Base-by-base conservation (phyloP, 1,140 invertebrate species). In the Diorhabda sublineata region DNA sequence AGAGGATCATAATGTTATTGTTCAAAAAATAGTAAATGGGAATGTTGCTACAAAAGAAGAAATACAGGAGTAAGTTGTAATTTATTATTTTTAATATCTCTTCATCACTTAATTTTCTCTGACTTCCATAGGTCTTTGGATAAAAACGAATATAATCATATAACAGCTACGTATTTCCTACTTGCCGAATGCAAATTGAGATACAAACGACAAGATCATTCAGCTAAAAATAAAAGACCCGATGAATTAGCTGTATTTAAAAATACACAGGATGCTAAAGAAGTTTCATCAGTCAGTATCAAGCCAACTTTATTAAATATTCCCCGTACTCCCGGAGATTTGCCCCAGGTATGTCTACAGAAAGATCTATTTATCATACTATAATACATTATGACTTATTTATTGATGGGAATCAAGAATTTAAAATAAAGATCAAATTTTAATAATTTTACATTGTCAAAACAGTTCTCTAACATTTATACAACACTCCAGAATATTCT, bases 91-190 rank as follows among this genome's bases (percentile, higher is more conserved):
- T 52, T 6, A 52, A 52, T 52, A 52, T 52, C n/a, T 8, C n/a
- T 52, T n/a, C 47, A n/a, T 52, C n/a, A 52, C 6, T 52, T 8
- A 52, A 52, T 52, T 26, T 8, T 8, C 47, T 8, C 47, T 11
- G 42, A 63, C 42, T 71, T 26, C 66, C 74, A 64, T 79, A 96
- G 94, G 74, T 92, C 95, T 66, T 83, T 99, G 71, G 95, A 98
- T 78, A 93, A 92, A 79, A 96, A 98, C 84, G 93, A 96, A 78
- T 99, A 99, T 83, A 97, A 98, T 83, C 95, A 99, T 82, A 93
- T 99, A 73, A 98, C 97, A 45, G 98, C 98, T 43, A 99, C 97
- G 44, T 99, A 99, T 84, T 99, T 96, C 84, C 84, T 99, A 74
- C 84, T 99, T 70, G 97, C 96, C 42, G 98, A 99, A 84, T 84